A percentile compares a stretch with the other conserved stretches of the same genome.
Conservation (phyloP, 2,797 vertebrate species). For the Clarias pachynema region DNA sequence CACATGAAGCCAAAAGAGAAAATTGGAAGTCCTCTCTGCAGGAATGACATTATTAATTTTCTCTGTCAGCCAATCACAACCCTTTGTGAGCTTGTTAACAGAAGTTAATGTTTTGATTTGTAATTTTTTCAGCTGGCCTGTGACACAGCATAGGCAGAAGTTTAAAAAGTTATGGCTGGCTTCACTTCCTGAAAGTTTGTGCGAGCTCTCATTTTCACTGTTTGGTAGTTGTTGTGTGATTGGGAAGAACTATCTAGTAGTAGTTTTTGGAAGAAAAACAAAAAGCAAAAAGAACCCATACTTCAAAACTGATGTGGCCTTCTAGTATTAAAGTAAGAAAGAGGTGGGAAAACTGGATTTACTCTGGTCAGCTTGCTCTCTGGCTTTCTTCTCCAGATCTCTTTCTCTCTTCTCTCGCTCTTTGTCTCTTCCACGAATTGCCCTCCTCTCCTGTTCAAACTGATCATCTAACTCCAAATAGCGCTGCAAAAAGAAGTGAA, state of each 20-base stretch:
- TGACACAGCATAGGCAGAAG: background rate
- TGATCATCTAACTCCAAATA: conserved; percentile 81
- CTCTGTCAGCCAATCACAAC: background rate
- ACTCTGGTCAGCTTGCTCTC: conserved; percentile 80
- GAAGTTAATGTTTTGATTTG: background rate
- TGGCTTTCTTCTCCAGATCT: conserved; percentile 78
- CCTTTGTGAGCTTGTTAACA: background rate
- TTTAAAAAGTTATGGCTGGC: background rate
- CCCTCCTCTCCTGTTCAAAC: conserved; percentile 77
- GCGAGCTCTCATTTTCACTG: background rate
- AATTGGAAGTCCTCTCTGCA: too few relatives aligned
- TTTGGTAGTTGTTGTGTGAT: background rate
- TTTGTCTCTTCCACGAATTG: conserved; percentile 72
- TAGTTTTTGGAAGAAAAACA: background rate
- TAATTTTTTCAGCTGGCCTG: background rate
- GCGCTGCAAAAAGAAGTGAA: conserved; percentile 59
- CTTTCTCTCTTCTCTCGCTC: conserved; percentile 73
- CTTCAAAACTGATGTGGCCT: background rate
- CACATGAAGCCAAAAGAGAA: background rate
- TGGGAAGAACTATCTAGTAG: background rate
- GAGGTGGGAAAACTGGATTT: conserved; percentile 46
- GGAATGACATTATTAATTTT: background rate
- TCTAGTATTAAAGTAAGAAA: background rate
- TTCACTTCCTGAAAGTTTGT: background rate
- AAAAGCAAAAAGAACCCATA: background rate